A percentile compares a stretch with the other conserved stretches of the same genome.
Evolutionary conservation across 2,113 vertebrate genomes (phyloP).

Genomic region (Solenodon paradoxus): DNA sequence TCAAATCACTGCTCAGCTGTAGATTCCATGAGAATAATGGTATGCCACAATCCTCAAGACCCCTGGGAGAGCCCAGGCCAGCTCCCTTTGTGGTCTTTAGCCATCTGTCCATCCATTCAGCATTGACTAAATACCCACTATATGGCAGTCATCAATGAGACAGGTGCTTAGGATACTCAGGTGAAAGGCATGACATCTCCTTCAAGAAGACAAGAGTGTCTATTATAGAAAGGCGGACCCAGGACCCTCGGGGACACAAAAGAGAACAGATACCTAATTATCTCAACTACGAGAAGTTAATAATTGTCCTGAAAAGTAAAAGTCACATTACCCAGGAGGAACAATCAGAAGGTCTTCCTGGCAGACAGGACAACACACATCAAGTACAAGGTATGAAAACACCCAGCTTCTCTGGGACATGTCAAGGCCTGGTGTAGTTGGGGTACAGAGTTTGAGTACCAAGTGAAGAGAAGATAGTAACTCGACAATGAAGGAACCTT

Average conservation of each 20-base stretch:
- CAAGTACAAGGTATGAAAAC: background rate
- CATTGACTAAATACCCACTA: background rate
- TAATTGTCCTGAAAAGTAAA: background rate
- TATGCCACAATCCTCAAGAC: background rate
- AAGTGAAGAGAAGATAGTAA: background rate
- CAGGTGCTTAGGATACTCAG: background rate
- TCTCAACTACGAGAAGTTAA: background rate
- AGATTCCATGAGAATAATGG: background rate
- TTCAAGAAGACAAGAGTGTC: background rate
- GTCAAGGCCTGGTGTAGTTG: background rate
- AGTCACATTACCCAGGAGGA: background rate
- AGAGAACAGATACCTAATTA: background rate
- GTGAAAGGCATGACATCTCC: background rate
- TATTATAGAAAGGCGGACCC: background rate
- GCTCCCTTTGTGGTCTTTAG: background rate
- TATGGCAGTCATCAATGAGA: background rate
- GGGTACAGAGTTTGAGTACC: background rate
- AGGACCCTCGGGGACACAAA: background rate
- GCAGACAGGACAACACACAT: background rate
- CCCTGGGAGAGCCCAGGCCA: background rate
- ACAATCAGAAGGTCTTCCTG: background rate
- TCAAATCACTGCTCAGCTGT: background rate
- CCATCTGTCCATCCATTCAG: background rate
- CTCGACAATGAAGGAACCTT: background rate
- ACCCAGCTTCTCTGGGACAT: rapidly evolving